Conservation (phyloP, 1,140 invertebrate genomes). For the Leptinotarsa undecemlineata region DNA sequence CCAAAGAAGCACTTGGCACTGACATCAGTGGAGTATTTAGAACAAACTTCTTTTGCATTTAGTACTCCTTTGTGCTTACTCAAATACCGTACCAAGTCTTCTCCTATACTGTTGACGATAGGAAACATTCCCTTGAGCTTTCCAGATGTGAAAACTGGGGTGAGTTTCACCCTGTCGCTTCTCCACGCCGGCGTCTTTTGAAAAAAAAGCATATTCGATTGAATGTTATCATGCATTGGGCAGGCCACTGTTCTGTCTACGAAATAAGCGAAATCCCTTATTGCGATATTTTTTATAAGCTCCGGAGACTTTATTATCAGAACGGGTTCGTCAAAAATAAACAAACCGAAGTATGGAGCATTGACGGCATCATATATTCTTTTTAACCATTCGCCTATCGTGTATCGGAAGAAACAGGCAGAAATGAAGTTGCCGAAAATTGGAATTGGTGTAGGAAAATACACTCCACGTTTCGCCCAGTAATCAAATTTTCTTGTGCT, state of each 20-base stretch:
- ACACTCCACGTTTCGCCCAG: conserved; percentile 50
- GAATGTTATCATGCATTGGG: conserved; percentile 58
- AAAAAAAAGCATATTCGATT: conserved; percentile 45
- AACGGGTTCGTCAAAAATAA: conserved; percentile 52
- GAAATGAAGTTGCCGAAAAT: conserved; percentile 51
- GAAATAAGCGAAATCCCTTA: conserved; percentile 60
- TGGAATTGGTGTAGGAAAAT: conserved; percentile 47
- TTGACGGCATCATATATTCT: conserved; percentile 44
- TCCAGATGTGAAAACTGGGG: conserved; percentile 53
- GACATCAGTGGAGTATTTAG: conserved; percentile 59
- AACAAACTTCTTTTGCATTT: conserved; percentile 47
- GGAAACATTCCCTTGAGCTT: conserved; percentile 56
- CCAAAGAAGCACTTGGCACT: conserved; percentile 58
- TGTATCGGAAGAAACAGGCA: conserved; percentile 14
- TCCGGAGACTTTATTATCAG: conserved; percentile 53
- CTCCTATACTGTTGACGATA: conserved; percentile 44
- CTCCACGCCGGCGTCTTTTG: conserved; percentile 52
- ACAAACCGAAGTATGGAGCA: conserved; percentile 54
- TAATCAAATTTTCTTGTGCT: conserved; percentile 44
- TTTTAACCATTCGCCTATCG: conserved; percentile 34
- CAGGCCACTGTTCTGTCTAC: conserved; percentile 56
- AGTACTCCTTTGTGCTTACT: conserved; percentile 19
- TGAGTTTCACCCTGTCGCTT: conserved; percentile 51
- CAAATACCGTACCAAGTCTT: conserved; percentile 41
- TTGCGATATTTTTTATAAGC: conserved; percentile 56